Conservation (phyloP, 2,797 vertebrate species). For the Platalea minor region DNA sequence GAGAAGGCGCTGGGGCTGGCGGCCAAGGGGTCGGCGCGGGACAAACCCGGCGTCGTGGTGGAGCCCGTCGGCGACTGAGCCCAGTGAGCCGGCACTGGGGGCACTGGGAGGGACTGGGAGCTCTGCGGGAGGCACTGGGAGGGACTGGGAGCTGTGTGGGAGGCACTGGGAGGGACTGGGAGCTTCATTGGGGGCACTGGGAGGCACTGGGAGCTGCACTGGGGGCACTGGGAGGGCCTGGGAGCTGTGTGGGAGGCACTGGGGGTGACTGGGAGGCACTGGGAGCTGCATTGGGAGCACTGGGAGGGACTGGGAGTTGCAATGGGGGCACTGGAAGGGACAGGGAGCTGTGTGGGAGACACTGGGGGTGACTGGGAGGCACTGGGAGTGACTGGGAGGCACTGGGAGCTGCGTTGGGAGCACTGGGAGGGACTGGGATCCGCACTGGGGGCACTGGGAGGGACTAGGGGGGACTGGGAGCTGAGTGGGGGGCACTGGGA, state of each 20-base stretch:
- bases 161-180: not conserved
- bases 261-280: too few relatives aligned
- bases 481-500: not conserved
- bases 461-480: too few relatives aligned
- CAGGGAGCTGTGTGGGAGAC: too few relatives aligned
- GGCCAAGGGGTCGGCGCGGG: slow-evolving; percentile 81
- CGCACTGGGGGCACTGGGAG: not conserved
- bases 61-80: slow-evolving; percentile 84
- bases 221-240: not conserved
- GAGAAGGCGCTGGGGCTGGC: slow-evolving; percentile 85
- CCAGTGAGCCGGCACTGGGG: not conserved
- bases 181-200: not conserved
- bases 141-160: too few relatives aligned
- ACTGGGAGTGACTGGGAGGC: not conserved
- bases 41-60: slow-evolving; percentile 85
- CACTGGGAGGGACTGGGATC: not conserved
- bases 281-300: not conserved
- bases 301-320: not conserved
- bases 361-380: too few relatives aligned
- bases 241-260: not conserved
- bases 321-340: too few relatives aligned
- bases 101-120: not conserved
- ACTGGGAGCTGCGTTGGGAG: not conserved
- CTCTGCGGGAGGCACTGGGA: not conserved
- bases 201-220: not conserved